Percentiles rank a stretch among this genome's conserved stretches.
These are phyloP conservation scores for Beroe forskalii DNA, from an alignment of 37 sponge, comb jelly and placozoan genomes.

Conservation along the genomic window DNA sequence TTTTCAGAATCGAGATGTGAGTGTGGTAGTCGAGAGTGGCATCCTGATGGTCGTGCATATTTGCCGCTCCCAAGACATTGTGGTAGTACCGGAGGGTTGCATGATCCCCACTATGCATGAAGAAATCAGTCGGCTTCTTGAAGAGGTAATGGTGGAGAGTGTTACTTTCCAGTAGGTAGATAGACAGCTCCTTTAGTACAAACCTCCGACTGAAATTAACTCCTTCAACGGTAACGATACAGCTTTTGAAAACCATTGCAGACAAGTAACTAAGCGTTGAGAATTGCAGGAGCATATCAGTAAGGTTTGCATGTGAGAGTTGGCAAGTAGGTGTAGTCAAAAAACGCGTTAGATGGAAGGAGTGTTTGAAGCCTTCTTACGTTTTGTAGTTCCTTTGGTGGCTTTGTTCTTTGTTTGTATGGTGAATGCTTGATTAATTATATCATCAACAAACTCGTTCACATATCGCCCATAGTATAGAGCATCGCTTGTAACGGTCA, in stretches of 20 bases:
- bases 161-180: neutral
- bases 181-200: neutral
- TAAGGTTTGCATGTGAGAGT: no score
- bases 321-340: no score
- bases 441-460: neutral
- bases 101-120: neutral
- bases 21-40: neutral
- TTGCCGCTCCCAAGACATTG: neutral
- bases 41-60: neutral
- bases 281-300: no score
- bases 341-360: no score
- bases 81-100: neutral
- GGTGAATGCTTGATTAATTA: neutral
- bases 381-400: neutral
- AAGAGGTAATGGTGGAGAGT: neutral
- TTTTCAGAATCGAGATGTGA: neutral
- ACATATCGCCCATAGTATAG: conserved; percentile 1
- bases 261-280: no score
- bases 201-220: neutral
- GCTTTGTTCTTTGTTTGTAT: neutral
- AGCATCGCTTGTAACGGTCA: neutral
- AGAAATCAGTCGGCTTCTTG: neutral
- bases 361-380: neutral
- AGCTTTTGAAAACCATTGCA: neutral
- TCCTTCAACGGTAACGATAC: neutral